These are phyloP conservation scores for Himalopsyche kuldschensis DNA, from an alignment of 2,888 invertebrate species.

Conservation along the genomic window DNA sequence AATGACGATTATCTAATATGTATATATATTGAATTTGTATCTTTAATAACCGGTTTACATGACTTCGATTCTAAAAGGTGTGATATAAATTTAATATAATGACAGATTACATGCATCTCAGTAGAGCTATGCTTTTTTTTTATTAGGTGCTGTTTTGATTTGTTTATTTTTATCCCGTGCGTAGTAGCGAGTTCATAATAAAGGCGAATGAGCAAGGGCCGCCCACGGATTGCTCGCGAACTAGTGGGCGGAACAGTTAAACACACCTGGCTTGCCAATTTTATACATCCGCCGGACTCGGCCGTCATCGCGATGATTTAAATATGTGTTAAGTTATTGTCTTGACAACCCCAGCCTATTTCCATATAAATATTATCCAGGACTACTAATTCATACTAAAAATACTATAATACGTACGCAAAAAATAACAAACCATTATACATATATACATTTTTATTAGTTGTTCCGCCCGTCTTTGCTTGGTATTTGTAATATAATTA, in stretches of 20 bases:
- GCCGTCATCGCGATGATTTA: neutral
- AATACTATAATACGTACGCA: too few species aligned
- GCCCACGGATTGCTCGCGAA: neutral
- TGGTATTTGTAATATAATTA: too few species aligned
- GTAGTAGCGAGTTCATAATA: neutral
- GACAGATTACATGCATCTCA: neutral
- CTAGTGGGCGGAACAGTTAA: slow-evolving; percentile 7
- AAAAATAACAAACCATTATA: too few species aligned
- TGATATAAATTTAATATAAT: neutral
- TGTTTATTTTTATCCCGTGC: neutral
- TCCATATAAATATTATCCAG: too few species aligned
- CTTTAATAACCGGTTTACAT: neutral
- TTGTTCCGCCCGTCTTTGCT: too few species aligned
- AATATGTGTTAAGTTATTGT: neutral
- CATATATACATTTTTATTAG: too few species aligned
- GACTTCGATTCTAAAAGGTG: neutral
- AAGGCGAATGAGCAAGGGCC: neutral
- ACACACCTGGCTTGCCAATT: neutral
- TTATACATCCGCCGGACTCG: neutral
- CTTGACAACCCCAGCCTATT: too few species aligned
- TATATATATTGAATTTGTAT: neutral
- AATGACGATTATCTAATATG: neutral
- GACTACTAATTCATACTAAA: too few species aligned
- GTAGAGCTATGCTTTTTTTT: neutral
- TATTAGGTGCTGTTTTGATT: neutral